phyloP scores from a whole-genome alignment of 2,888 invertebrate species.

The Apotomis betuletana region DNA sequence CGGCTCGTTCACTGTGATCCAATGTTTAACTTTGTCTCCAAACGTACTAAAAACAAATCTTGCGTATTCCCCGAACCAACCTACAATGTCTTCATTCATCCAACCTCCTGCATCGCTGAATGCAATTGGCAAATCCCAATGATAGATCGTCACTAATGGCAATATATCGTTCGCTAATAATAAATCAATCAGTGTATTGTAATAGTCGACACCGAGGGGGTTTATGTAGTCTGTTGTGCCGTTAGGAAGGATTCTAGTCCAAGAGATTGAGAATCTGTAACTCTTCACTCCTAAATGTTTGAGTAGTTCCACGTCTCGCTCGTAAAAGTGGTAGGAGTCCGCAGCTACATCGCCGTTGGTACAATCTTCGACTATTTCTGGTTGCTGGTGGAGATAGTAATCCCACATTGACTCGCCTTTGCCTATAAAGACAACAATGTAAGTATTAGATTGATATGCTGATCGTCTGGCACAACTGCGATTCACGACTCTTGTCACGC shows the following conservation, averaged over 20 bases:
- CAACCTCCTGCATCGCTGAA: constrained; percentile 84
- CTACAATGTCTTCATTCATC: constrained; percentile 78
- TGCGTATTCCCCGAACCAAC: constrained; percentile 84
- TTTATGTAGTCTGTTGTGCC: constrained; percentile 81
- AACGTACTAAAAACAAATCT: constrained; percentile 75
- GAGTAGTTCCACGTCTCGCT: constrained; percentile 76
- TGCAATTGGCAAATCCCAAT: constrained; percentile 84
- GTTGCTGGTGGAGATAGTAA: constrained; percentile 54
- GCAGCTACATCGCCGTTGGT: constrained; percentile 84
- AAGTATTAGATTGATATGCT: too few species aligned
- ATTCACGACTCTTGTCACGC: too few species aligned
- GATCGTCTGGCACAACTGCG: too few species aligned
- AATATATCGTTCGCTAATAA: constrained; percentile 80
- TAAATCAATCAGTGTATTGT: constrained; percentile 84
- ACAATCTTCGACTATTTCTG: constrained; percentile 52
- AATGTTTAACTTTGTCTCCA: constrained; percentile 77
- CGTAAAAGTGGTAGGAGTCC: constrained; percentile 85
- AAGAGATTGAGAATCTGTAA: constrained; percentile 85
- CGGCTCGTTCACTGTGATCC: constrained; percentile 85
- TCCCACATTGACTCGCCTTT: constrained; percentile 85
- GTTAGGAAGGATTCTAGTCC: constrained; percentile 86
- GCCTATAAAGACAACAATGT: constrained; percentile 60
- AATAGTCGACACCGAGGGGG: constrained; percentile 84
- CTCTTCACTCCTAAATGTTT: constrained; percentile 75
- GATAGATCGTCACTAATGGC: constrained; percentile 85